These are phyloP conservation scores for Chrysodeixis includens DNA, from an alignment of 2,888 invertebrate genomes.

Conservation along the genomic window DNA sequence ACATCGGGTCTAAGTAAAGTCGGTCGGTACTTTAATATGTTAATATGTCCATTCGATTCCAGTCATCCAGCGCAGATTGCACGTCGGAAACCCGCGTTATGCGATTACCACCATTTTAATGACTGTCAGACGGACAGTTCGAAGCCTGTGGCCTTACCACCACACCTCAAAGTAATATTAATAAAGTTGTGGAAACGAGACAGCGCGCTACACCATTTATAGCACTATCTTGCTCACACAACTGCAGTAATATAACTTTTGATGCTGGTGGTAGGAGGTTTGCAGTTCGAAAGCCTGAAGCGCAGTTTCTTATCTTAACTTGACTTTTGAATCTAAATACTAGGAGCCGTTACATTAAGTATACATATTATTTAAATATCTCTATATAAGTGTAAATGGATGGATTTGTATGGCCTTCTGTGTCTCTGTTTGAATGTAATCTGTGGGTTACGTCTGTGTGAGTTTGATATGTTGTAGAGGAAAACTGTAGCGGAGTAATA, in stretches of 20 bases:
- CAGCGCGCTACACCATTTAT: too few relatives aligned
- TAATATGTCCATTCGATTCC: conserved; percentile 40
- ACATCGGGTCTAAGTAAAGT: conserved; percentile 15
- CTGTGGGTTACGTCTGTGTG: not conserved
- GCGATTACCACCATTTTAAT: conserved; percentile 73
- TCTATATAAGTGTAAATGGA: conserved; percentile 14
- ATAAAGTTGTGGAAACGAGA: too few relatives aligned
- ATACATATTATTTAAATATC: conserved; percentile 17
- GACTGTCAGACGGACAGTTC: conserved; percentile 71
- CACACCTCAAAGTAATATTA: too few relatives aligned
- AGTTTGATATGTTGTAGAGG: too few relatives aligned
- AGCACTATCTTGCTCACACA: too few relatives aligned
- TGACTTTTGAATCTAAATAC: conserved; percentile 57
- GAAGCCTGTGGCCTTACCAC: conserved; percentile 31
- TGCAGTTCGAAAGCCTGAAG: conserved; percentile 68
- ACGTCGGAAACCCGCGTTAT: conserved; percentile 67
- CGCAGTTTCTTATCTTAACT: conserved; percentile 70
- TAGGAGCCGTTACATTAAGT: conserved; percentile 24
- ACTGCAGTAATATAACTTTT: too few relatives aligned
- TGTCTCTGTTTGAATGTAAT: not conserved
- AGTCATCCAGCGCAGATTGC: conserved; percentile 45
- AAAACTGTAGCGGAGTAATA: not conserved
- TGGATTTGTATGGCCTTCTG: conserved; percentile 7
- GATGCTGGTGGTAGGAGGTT: too few relatives aligned
- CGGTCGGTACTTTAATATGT: conserved; percentile 29